Base-by-base conservation (phyloP, 2,888 invertebrate genomes). In the Dryobotodes eremita region DNA sequence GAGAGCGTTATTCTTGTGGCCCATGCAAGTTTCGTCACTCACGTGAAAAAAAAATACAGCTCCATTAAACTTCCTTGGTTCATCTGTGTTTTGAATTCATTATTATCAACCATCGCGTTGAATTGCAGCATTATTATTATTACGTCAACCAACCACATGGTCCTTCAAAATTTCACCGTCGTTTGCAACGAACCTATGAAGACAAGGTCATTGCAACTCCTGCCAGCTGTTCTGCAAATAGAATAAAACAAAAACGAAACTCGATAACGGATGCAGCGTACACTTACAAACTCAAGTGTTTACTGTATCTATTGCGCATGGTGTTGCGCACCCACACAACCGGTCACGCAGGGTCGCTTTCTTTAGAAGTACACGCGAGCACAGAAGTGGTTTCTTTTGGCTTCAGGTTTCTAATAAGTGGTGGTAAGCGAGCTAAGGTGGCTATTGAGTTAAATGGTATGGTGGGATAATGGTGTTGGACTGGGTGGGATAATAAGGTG, bases 301-400 rank as follows among this genome's bases (percentile, higher is more conserved):
- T 80, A 86, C 74, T 62, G 73, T 76, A 74, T 73, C 48, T 78
- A 70, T 59, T 77, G 71, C 69, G 71, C 75, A 76, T 71, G 80
- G 61, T 75, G 42, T 64, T 70, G 72, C 83, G 75, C 79, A 83
- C 85, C 83, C 77, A 85, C 61, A 55, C 74, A 71, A 84, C 90
- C 87, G 86, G 90, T 88, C 71, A 61, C 64, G 75, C 89, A 89
- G 85, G 89, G 87, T 86, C 86, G 87, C 91, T 90, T 90, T 90
- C 91, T 82, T 89, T 75, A 42, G 62, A 61, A 42, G 85, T 88
- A 89, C 86, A 88, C 42, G 64, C 79, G 75, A 65, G 70, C 77
- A 36, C 79, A 83, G 57, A 86, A 89, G 75, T 81, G 75, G 69
- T 84, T n/a, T 69, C 15, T 64, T 61, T 42, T 50, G 55, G 71